Conservation (phyloP, 2,797 vertebrate species). For the Enoplosus armatus region DNA sequence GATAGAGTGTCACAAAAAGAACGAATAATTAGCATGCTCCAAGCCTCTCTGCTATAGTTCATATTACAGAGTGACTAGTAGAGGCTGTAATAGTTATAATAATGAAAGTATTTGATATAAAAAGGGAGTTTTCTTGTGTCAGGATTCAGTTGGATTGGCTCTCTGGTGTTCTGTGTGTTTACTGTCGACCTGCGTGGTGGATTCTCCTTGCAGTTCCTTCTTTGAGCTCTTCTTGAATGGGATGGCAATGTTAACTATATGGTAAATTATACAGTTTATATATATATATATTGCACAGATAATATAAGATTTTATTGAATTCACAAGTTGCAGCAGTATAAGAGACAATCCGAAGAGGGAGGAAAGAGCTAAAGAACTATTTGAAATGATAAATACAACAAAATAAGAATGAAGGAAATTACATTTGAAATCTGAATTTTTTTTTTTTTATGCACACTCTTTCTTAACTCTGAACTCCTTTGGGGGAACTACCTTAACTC, state of each 20-base stretch:
- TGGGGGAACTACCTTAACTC: constrained; percentile 9
- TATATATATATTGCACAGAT: not conserved
- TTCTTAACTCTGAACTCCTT: constrained; percentile 33
- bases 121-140: constrained; percentile 58
- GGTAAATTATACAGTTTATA: constrained; percentile 9
- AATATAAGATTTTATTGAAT: not conserved
- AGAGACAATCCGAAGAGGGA: not conserved
- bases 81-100: not conserved
- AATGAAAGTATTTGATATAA: constrained; percentile 57
- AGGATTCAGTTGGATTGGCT: constrained; percentile 76
- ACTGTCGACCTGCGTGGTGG: constrained; percentile 69
- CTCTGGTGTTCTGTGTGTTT: constrained; percentile 74
- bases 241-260: not conserved
- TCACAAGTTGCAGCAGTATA: not conserved
- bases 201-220: constrained; percentile 73
- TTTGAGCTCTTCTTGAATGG: constrained; percentile 57
- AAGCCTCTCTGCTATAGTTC: not conserved
- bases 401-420: not conserved
- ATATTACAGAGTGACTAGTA: not conserved
- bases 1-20: not conserved
- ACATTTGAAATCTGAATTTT: constrained; percentile 14
- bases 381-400: not conserved
- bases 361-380: not conserved
- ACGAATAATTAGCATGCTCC: not conserved
- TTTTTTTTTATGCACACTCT: constrained; percentile 34